Evolutionary conservation across 2,113 vertebrate genomes (phyloP).

Genomic region (Pituophis catenifer): DNA sequence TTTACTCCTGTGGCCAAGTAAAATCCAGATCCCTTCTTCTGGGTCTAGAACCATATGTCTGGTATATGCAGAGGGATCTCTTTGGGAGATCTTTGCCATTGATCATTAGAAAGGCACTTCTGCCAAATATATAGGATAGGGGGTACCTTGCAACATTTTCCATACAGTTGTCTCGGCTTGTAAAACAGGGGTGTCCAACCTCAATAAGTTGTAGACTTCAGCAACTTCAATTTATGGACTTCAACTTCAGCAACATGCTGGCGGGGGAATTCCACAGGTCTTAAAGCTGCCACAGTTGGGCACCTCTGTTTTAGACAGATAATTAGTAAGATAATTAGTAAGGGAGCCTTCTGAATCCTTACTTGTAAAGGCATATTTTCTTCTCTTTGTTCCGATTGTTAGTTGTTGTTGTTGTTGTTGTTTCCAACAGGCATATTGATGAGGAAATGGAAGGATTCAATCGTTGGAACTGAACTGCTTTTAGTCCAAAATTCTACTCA

Average conservation of each 20-base stretch:
- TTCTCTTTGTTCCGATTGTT: background rate
- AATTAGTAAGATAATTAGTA: no score
- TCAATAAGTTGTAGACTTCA: no score
- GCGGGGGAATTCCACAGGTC: no score
- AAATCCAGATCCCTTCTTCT: background rate
- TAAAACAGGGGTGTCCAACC: background rate
- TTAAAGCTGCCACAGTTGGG: no score
- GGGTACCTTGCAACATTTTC: background rate
- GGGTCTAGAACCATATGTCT: background rate
- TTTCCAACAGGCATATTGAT: background rate
- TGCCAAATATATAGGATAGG: background rate
- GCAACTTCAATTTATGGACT: no score
- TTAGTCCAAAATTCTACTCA: background rate
- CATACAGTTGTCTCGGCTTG: background rate
- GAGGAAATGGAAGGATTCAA: background rate
- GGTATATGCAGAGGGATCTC: background rate
- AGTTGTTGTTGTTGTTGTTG: background rate
- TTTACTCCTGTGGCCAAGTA: background rate
- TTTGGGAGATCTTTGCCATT: background rate
- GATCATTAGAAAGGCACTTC: background rate
- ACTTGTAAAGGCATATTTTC: background rate
- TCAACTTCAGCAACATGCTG: no score
- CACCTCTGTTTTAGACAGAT: background rate
- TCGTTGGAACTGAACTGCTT: background rate
- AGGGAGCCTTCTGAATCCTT: background rate